These are phyloP conservation scores for Palythoa caribaeorum DNA, from an alignment of 92 coral and sea anemone species.

Conservation along the genomic window DNA sequence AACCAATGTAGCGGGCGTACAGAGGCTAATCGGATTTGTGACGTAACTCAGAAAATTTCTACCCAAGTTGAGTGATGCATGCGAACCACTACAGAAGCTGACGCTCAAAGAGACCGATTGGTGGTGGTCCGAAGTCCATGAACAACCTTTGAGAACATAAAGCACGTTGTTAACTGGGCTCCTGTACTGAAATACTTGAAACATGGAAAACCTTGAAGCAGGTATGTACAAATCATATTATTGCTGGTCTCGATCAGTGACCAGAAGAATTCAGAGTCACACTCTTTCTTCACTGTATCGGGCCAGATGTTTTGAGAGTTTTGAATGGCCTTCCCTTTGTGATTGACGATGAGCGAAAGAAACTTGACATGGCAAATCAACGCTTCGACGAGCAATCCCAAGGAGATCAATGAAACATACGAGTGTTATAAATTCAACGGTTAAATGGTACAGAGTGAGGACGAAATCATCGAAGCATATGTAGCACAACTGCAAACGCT, in stretches of 20 bases:
- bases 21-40: too few relatives aligned
- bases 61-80: too few relatives aligned
- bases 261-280: constrained; percentile 46
- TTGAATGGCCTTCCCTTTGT: constrained; percentile 48
- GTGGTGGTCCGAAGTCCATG: too few relatives aligned
- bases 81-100: too few relatives aligned
- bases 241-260: constrained; percentile 20
- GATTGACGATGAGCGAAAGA: constrained; percentile 39
- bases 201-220: constrained; percentile 49
- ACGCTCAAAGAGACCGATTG: too few relatives aligned
- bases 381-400: constrained; percentile 29
- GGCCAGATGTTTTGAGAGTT: constrained; percentile 33
- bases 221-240: constrained; percentile 43
- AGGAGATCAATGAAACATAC: constrained; percentile 43
- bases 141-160: too few relatives aligned
- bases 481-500: constrained; percentile 37
- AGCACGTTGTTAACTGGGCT: too few relatives aligned
- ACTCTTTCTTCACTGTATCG: constrained; percentile 41
- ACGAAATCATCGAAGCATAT: constrained; percentile 47
- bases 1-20: too few relatives aligned
- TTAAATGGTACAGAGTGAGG: not conserved
- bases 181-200: not conserved
- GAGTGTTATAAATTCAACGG: constrained; percentile 49
- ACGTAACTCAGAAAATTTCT: too few relatives aligned
- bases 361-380: not conserved